Evolutionary conservation across 2,113 vertebrate genomes (phyloP).

Genomic region (Vanacampus margaritifer): DNA sequence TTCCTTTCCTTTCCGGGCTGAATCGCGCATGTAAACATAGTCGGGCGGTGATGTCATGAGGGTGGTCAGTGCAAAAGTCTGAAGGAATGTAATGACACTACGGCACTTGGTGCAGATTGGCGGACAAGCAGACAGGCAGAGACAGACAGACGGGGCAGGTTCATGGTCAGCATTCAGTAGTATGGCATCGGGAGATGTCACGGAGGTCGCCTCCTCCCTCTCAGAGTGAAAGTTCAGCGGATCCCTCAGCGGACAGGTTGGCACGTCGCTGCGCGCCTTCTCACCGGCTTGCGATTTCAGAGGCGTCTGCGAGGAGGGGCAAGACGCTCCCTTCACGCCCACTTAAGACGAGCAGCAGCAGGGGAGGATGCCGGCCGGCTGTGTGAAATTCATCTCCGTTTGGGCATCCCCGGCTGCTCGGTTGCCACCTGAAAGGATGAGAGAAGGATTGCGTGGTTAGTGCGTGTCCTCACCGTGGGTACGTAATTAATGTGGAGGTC

Average conservation of each 20-base stretch:
- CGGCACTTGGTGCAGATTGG: conserved; percentile 76
- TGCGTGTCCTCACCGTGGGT: conserved; percentile 47
- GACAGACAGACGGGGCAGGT: conserved; percentile 58
- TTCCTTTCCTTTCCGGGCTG: not conserved
- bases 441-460: conserved; percentile 23
- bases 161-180: conserved; percentile 80
- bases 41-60: conserved; percentile 41
- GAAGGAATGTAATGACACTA: conserved; percentile 73
- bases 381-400: conserved; percentile 8
- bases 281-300: conserved; percentile 29
- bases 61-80: conserved; percentile 65
- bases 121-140: conserved; percentile 47
- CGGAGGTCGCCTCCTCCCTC: conserved; percentile 12
- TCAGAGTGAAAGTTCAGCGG: conserved; percentile 44
- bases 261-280: conserved; percentile 8
- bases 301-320: conserved; percentile 45
- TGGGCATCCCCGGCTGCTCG: conserved; percentile 26
- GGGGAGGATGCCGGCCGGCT: conserved; percentile 3
- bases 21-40: conserved; percentile 45
- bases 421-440: conserved; percentile 55
- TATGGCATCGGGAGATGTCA: conserved; percentile 62
- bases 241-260: conserved; percentile 42
- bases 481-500: conserved; percentile 63
- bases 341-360: conserved; percentile 35
- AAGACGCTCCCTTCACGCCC: conserved; percentile 58